Conservation (phyloP, 2,113 vertebrate genomes). For the Oncorhynchus tshawytscha region DNA sequence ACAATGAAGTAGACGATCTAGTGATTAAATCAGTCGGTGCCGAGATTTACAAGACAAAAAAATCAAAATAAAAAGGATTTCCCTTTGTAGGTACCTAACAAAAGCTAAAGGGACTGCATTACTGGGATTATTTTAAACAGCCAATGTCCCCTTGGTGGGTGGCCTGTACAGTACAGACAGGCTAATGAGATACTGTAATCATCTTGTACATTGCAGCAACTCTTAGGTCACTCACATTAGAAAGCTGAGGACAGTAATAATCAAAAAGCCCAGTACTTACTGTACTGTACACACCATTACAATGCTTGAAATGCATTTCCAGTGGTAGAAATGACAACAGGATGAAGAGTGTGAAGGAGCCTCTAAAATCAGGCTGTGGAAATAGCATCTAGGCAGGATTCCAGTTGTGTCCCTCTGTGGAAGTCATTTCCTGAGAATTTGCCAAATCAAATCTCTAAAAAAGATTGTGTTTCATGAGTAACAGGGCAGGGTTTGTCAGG, state of each 20-base stretch:
- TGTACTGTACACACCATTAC: neutral
- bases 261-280: neutral
- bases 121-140: slow-evolving; percentile 17
- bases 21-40: slow-evolving; percentile 57
- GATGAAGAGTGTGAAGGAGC: neutral
- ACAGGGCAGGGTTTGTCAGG: slow-evolving; percentile 42
- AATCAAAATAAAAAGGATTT: neutral
- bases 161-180: neutral
- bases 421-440: slow-evolving; percentile 45
- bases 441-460: slow-evolving; percentile 56
- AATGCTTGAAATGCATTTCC: slow-evolving; percentile 1
- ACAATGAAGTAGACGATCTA: slow-evolving; percentile 55
- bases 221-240: neutral
- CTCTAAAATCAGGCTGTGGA: slow-evolving; percentile 12
- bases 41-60: slow-evolving; percentile 48
- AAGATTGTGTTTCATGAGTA: slow-evolving; percentile 54
- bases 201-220: neutral
- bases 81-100: slow-evolving; percentile 42
- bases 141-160: slow-evolving; percentile 1
- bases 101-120: slow-evolving; percentile 28
- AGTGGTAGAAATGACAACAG: neutral
- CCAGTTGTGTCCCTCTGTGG: slow-evolving; percentile 39
- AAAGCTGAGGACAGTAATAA: neutral
- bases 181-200: slow-evolving; percentile 1
- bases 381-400: slow-evolving; percentile 25